Percentiles rank a stretch among this genome's conserved stretches.
Evolutionary conservation across 2,888 invertebrate genomes (phyloP).

Genomic region (Pemphredon lugubris): DNA sequence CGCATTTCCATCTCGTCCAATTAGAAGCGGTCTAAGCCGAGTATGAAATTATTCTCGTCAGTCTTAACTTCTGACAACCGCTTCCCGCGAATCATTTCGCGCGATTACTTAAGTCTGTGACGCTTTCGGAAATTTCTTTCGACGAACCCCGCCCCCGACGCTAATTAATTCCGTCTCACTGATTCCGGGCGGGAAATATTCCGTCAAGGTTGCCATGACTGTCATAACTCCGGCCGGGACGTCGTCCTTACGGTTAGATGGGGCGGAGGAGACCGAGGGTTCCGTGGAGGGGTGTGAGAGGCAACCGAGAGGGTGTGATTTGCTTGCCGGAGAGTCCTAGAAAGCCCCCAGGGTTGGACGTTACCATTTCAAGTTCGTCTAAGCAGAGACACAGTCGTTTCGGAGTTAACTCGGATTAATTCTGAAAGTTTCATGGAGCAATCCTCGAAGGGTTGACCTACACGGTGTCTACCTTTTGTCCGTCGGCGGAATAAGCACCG

Average conservation of each 20-base stretch:
- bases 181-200: conserved; percentile 50
- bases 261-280: conserved; percentile 21
- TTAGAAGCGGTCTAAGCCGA: not conserved
- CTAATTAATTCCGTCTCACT: conserved; percentile 58
- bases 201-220: conserved; percentile 15
- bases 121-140: conserved; percentile 10
- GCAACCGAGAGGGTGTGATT: conserved; percentile 17
- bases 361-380: conserved; percentile 48
- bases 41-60: not conserved
- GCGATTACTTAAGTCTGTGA: not conserved
- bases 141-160: conserved; percentile 42
- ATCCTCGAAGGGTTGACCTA: conserved; percentile 38
- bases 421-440: conserved; percentile 26
- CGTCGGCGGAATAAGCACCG: not conserved
- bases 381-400: conserved; percentile 53
- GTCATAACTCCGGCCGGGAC: conserved; percentile 34
- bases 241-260: conserved; percentile 30
- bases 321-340: conserved; percentile 23
- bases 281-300: conserved; percentile 4
- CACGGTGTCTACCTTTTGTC: not conserved
- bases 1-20: not conserved
- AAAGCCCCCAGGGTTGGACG: conserved; percentile 46
- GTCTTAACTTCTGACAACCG: not conserved
- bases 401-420: conserved; percentile 54
- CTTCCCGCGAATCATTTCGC: not conserved